A percentile compares a stretch with the other conserved stretches of the same genome.
Evolutionary conservation across 2,113 vertebrate genomes (phyloP).

Genomic region (Penelope pileata): DNA sequence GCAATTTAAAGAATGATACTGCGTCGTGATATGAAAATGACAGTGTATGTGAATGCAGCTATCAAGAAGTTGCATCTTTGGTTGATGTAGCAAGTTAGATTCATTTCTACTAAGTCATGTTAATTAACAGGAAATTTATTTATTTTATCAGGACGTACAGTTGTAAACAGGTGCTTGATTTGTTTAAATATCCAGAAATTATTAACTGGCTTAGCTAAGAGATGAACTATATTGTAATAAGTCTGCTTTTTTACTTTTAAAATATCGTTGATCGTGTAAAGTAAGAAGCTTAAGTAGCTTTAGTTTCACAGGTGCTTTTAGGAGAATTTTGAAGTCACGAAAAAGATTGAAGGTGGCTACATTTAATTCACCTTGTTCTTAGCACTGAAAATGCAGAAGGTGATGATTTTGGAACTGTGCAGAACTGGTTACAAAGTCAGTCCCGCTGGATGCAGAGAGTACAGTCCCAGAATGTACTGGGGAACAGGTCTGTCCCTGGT

Average conservation of each 20-base stretch:
- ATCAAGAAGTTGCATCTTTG: background rate
- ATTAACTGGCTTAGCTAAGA: slow-evolving; percentile 5
- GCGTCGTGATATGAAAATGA: background rate
- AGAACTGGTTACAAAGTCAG: background rate
- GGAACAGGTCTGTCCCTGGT: background rate
- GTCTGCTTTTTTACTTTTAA: background rate
- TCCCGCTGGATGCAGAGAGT: background rate
- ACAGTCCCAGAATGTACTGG: background rate
- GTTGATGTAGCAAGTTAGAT: background rate
- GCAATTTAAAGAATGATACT: background rate
- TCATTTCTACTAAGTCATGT: slow-evolving; percentile 11
- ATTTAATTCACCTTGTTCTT: background rate
- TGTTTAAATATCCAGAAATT: slow-evolving; percentile 34
- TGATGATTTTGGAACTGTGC: background rate
- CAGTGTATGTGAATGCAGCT: background rate
- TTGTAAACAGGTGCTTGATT: slow-evolving; percentile 15
- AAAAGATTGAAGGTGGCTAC: background rate
- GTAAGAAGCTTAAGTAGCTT: background rate
- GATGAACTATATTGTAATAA: background rate
- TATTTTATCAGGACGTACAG: slow-evolving; percentile 1
- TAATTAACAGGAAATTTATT: slow-evolving; percentile 32
- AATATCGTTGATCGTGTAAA: background rate
- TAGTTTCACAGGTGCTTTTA: background rate
- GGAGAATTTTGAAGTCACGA: background rate
- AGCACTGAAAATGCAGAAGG: background rate